A percentile compares a stretch with the other conserved stretches of the same genome.
Conservation (phyloP, 2,113 vertebrate species). For the Perca flavescens region DNA sequence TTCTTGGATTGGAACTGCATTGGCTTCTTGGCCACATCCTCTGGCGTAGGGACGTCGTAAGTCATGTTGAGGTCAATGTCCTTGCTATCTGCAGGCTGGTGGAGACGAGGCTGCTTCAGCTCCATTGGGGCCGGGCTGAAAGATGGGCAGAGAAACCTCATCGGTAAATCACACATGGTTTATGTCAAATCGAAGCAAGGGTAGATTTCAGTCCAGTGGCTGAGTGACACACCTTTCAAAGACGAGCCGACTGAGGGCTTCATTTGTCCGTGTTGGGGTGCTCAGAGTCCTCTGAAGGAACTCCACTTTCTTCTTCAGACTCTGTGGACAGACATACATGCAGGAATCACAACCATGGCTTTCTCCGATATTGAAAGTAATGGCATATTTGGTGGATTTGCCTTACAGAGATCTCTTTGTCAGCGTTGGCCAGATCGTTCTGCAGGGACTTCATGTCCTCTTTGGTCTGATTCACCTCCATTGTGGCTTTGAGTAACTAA, state of each 20-base stretch:
- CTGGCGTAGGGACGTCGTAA: conserved; percentile 90
- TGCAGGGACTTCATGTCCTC: conserved; percentile 90
- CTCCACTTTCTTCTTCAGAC: conserved; percentile 94
- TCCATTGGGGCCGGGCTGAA: conserved; percentile 90
- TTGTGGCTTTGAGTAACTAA: conserved; percentile 87
- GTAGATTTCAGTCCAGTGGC: background rate
- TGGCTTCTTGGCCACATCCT: conserved; percentile 75
- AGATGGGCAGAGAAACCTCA: background rate
- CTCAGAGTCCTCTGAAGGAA: conserved; percentile 95
- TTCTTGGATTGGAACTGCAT: conserved; percentile 82
- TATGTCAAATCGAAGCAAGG: fast-evolving
- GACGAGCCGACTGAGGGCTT: conserved; percentile 91
- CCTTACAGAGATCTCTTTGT: conserved; percentile 92
- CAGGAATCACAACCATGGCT: background rate
- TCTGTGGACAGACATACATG: conserved; percentile 78
- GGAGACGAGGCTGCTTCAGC: conserved; percentile 86
- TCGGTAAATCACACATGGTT: background rate
- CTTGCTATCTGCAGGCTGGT: conserved; percentile 76
- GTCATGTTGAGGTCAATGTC: conserved; percentile 90
- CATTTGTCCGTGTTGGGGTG: conserved; percentile 89
- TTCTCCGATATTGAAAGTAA: background rate
- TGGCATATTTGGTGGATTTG: background rate
- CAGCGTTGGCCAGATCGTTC: conserved; percentile 90
- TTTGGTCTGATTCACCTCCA: conserved; percentile 84
- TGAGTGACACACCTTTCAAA: conserved; percentile 90